Conservation (phyloP, 2,113 vertebrate genomes). For the Solea solea region DNA sequence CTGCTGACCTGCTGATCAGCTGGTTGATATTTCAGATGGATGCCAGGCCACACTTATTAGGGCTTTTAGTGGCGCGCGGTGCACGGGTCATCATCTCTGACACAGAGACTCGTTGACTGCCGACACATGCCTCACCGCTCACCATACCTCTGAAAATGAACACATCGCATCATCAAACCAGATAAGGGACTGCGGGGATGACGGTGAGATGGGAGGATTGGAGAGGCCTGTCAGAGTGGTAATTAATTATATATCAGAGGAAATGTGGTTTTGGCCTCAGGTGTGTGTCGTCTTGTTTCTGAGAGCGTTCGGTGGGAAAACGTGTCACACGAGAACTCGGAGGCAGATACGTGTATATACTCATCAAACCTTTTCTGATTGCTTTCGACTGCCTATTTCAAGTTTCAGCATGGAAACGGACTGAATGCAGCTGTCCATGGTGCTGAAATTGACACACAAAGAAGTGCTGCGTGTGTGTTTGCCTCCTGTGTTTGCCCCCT, state of each 20-base stretch:
- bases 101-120: conserved; percentile 52
- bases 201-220: conserved; percentile 39
- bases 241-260: conserved; percentile 65
- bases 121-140: conserved; percentile 46
- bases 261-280: conserved; percentile 64
- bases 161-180: conserved; percentile 36
- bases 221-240: conserved; percentile 53
- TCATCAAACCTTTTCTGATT: conserved; percentile 64
- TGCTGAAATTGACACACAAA: conserved; percentile 48
- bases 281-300: conserved; percentile 53
- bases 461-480: conserved; percentile 8
- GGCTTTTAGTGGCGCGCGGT: conserved; percentile 37
- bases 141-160: conserved; percentile 37
- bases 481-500: not conserved
- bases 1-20: conserved; percentile 63
- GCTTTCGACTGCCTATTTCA: conserved; percentile 52
- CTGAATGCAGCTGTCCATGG: conserved; percentile 40
- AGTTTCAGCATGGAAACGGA: conserved; percentile 16
- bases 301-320: conserved; percentile 31
- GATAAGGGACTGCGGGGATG: conserved; percentile 52
- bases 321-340: conserved; percentile 51
- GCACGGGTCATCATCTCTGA: conserved; percentile 53
- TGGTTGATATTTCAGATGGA: conserved; percentile 60
- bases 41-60: conserved; percentile 49
- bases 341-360: conserved; percentile 37